Base-by-base conservation (phyloP, 2,888 invertebrate genomes). In the Resseliella maxima region DNA sequence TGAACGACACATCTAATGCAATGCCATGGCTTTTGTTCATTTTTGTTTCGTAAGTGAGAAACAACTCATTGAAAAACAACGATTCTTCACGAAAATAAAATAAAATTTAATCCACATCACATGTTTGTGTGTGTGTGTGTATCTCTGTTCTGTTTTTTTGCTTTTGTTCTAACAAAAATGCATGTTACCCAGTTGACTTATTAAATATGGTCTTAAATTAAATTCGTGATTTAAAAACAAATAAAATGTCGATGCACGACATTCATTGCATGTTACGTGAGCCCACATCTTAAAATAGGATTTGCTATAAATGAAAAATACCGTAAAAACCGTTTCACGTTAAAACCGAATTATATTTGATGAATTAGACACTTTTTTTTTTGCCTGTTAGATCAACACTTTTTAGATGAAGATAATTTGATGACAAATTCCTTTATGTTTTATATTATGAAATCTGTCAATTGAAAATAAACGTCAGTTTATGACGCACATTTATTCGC, bases 201-300 rank as follows among this genome's bases (percentile, higher is more conserved):
- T 72, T 72, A 72, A 72, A 72, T 3, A 18, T n/a, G n/a, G 72
- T 31, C 35, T 72, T 72, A 72, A 72, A 72, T 72, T 31, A 72
- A 72, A 72, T 72, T 31, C 72, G 31, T 72, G 72, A 72, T 31
- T 72, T 72, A 35, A 72, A 72, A 31, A 35, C 72, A 72, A 5
- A 72, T 72, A 24, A 72, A 31, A 72, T 0, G 8, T 31, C 0
- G 1, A 18, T 50, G 46, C 18, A 18, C 18, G 46, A 12, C 6
- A 5, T 41, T 41, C 46, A 15, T 50, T 50, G n/a, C n/a, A 15
- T 50, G 8, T 8, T 18, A 2, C 46, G 18, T 50, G 18, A 50
- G 8, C 46, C 46, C 12, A 15, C 46, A 18, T 41, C 41, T 41
- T 41, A 5, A 12, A 5, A 41, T 41, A 12, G 12, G 12, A 8